These are phyloP conservation scores for Myzus persicae DNA, from an alignment of 1,140 invertebrate genomes.

Conservation along the genomic window DNA sequence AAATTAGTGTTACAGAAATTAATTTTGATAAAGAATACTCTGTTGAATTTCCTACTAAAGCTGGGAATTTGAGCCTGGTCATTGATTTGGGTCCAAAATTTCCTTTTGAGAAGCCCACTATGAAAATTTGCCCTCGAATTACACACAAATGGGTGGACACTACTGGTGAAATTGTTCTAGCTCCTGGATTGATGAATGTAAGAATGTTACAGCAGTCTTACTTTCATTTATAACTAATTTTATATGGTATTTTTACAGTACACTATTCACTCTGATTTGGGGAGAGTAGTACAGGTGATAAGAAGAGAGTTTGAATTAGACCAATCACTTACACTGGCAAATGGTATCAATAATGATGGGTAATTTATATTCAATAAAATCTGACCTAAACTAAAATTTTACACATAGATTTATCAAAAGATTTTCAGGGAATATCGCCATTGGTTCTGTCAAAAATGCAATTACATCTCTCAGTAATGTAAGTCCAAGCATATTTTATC, in stretches of 20 bases:
- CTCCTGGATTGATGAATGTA: constrained; percentile 77
- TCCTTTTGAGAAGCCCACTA: constrained; percentile 76
- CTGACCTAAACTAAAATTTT: background rate
- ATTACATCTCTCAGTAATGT: constrained; percentile 20
- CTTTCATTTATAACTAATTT: background rate
- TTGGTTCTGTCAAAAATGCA: background rate
- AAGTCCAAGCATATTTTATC: background rate
- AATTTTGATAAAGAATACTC: constrained; percentile 75
- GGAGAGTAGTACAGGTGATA: constrained; percentile 79
- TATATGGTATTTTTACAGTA: constrained; percentile 67
- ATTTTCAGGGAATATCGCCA: constrained; percentile 22
- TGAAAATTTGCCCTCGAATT: constrained; percentile 73
- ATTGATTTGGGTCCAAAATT: constrained; percentile 74
- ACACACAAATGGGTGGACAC: constrained; percentile 75
- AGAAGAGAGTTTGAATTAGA: constrained; percentile 78
- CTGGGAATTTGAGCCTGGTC: constrained; percentile 71
- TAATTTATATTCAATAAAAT: background rate
- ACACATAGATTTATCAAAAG: background rate
- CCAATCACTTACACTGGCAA: constrained; percentile 66
- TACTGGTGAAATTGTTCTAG: constrained; percentile 72
- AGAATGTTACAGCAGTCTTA: constrained; percentile 59
- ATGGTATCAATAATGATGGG: constrained; percentile 62
- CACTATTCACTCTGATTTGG: constrained; percentile 78
- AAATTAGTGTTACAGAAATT: constrained; percentile 73
- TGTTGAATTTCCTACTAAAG: constrained; percentile 72